These are phyloP conservation scores for Agrochola macilenta DNA, from an alignment of 2,888 invertebrate genomes.

Conservation along the genomic window DNA sequence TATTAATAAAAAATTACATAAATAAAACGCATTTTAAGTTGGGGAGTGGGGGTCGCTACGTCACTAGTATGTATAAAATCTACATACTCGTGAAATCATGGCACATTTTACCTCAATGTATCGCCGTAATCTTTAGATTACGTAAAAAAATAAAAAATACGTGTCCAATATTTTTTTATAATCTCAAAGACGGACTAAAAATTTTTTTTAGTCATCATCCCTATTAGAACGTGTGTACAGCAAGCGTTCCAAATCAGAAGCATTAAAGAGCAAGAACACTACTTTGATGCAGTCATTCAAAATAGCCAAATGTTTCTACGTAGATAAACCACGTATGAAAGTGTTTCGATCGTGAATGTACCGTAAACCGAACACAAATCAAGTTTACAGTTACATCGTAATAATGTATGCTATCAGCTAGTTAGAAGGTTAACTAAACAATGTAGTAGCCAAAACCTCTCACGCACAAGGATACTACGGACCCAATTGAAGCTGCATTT, in stretches of 20 bases:
- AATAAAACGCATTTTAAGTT: too few relatives aligned
- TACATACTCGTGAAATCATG: too few relatives aligned
- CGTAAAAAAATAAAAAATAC: too few relatives aligned
- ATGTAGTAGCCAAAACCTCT: conserved; percentile 42
- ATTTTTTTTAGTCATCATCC: too few relatives aligned
- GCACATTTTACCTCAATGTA: too few relatives aligned
- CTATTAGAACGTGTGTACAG: background rate
- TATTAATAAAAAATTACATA: too few relatives aligned
- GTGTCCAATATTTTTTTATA: too few relatives aligned
- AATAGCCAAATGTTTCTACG: background rate
- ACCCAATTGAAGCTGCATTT: conserved; percentile 45
- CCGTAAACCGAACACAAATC: conserved; percentile 23
- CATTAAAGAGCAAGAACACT: background rate
- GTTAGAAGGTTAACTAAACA: conserved; percentile 45
- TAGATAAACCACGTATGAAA: conserved; percentile 13
- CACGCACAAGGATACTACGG: conserved; percentile 27
- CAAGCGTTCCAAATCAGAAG: background rate
- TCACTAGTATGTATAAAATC: too few relatives aligned
- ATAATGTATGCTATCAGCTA: conserved; percentile 33
- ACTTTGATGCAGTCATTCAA: background rate
- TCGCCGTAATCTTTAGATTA: too few relatives aligned
- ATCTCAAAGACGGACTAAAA: too few relatives aligned
- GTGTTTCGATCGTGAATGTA: conserved; percentile 32
- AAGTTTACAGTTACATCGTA: conserved; percentile 40
- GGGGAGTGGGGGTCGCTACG: too few relatives aligned